Conservation (phyloP, 2,113 vertebrate species). For the Halcyon malimbica region DNA sequence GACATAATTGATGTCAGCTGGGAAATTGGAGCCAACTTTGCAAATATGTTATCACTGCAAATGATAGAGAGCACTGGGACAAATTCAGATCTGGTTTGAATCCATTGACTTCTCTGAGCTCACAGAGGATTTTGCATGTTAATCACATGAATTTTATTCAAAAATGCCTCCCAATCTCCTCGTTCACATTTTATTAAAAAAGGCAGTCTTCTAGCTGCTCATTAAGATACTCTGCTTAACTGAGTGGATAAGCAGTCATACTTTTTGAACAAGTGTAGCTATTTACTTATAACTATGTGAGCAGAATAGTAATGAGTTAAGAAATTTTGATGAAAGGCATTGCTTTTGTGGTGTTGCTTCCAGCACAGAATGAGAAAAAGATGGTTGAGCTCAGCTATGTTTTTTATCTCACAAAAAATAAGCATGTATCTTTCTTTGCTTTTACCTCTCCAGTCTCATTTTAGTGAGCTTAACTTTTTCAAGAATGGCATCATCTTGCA, state of each 20-base stretch:
- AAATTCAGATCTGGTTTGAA: slow-evolving; percentile 11
- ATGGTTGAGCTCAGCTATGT: neutral
- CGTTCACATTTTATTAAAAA: neutral
- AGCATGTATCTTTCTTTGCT: neutral
- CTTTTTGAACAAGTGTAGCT: neutral
- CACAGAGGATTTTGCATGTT: neutral
- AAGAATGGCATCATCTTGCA: neutral
- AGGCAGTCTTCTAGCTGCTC: neutral
- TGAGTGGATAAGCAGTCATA: neutral
- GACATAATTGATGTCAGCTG: slow-evolving; percentile 24
- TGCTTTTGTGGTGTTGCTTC: neutral
- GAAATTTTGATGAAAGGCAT: neutral
- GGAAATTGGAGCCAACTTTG: neutral
- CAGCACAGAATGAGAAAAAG: neutral
- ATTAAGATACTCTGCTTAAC: neutral
- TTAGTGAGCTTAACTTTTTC: neutral
- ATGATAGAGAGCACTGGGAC: neutral
- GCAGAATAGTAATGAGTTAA: neutral
- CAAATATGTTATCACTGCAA: neutral
- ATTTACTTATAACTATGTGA: neutral
- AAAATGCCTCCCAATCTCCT: neutral
- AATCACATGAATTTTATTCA: neutral
- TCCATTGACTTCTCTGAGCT: neutral
- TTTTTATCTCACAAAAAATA: neutral
- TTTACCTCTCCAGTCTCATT: neutral